Conservation (phyloP, 2,113 vertebrate species). For the Gnathonemus echidnorhynchus region DNA sequence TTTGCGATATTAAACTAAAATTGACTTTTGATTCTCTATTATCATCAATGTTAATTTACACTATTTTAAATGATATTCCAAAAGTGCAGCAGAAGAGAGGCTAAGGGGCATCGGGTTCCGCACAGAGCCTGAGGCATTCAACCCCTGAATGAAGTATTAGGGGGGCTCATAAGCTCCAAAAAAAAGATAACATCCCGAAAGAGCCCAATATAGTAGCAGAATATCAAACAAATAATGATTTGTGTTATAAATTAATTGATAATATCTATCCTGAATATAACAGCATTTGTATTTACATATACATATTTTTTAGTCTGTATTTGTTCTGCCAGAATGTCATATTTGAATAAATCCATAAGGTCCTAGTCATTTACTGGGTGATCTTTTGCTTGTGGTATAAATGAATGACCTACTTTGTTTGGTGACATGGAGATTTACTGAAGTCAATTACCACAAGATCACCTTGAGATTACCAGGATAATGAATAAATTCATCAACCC, state of each 20-base stretch:
- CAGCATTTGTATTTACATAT: neutral
- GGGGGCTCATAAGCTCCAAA: neutral
- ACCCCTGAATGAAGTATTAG: neutral
- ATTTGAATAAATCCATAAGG: neutral
- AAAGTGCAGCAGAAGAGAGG: neutral
- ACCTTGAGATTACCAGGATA: slow-evolving; percentile 16
- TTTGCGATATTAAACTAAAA: neutral
- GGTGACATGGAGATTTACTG: slow-evolving; percentile 22
- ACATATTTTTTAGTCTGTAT: neutral
- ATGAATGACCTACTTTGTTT: slow-evolving; percentile 15
- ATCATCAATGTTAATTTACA: neutral
- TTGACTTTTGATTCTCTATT: neutral
- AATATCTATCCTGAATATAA: neutral
- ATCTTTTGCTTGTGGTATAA: slow-evolving; percentile 9
- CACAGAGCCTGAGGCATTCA: neutral
- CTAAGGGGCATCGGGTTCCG: neutral
- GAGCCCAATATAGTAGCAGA: neutral
- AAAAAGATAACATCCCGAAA: neutral
- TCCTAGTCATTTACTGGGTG: neutral
- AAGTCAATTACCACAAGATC: slow-evolving; percentile 27
- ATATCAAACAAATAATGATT: neutral
- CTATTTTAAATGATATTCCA: neutral
- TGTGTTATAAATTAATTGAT: neutral
- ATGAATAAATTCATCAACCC: slow-evolving; percentile 26
- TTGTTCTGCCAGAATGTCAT: neutral